These are phyloP conservation scores for Lysandra coridon DNA, from an alignment of 2,888 invertebrate species.

Conservation along the genomic window DNA sequence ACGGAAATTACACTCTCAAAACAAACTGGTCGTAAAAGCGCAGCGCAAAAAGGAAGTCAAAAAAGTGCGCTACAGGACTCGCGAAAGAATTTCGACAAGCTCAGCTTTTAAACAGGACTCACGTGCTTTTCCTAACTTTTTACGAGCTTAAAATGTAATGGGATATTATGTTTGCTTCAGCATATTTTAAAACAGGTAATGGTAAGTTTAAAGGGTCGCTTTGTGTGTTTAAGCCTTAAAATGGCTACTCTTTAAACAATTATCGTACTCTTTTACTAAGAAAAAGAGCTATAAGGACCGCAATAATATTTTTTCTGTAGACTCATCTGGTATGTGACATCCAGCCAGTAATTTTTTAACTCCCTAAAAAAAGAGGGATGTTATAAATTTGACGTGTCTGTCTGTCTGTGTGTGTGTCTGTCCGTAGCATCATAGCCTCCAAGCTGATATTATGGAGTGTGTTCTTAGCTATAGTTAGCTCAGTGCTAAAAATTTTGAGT, in stretches of 20 bases:
- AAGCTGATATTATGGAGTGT: too few species aligned
- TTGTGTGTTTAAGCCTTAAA: constrained; percentile 9
- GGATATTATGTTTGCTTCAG: not conserved
- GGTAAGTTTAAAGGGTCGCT: not conserved
- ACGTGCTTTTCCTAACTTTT: not conserved
- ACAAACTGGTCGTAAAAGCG: constrained; percentile 25
- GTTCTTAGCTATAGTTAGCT: too few species aligned
- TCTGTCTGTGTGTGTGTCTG: too few species aligned
- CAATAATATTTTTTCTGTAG: not conserved
- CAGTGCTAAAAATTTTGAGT: too few species aligned
- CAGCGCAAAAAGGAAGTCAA: not conserved
- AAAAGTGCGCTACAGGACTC: constrained; percentile 20
- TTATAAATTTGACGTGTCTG: too few species aligned
- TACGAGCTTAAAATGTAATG: not conserved
- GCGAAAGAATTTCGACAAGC: constrained; percentile 23
- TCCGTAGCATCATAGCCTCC: too few species aligned
- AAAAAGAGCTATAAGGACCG: not conserved
- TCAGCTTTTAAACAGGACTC: constrained; percentile 21
- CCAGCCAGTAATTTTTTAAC: too few species aligned
- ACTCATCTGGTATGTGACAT: too few species aligned
- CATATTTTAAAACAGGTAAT: not conserved
- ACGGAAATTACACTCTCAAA: constrained; percentile 13
- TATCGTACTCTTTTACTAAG: not conserved
- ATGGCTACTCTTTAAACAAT: not conserved
- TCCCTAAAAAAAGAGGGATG: too few species aligned